A percentile compares a stretch with the other conserved stretches of the same genome.
Conservation (phyloP, 1,140 invertebrate species). For the Neuroterus valhalla region DNA sequence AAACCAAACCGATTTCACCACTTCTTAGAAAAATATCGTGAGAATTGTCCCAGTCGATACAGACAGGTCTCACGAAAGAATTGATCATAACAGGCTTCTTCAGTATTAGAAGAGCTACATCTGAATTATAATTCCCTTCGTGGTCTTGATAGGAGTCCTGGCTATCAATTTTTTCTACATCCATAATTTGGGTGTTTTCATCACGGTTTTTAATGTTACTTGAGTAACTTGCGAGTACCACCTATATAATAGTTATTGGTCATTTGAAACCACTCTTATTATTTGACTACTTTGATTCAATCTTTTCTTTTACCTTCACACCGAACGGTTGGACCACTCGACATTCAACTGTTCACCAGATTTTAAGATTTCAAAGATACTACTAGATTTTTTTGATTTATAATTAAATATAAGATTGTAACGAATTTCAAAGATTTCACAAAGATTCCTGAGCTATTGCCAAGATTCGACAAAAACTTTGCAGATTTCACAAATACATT, state of each 20-base stretch:
- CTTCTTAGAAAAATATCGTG: slow-evolving; percentile 50
- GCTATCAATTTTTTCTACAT: slow-evolving; percentile 60
- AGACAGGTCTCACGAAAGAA: slow-evolving; percentile 63
- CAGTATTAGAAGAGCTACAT: slow-evolving; percentile 70
- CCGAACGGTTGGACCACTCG: too few relatives aligned
- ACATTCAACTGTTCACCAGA: too few relatives aligned
- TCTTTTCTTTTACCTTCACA: too few relatives aligned
- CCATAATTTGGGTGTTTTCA: slow-evolving; percentile 59
- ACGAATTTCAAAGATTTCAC: too few relatives aligned
- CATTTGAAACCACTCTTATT: not conserved
- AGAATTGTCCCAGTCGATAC: slow-evolving; percentile 65
- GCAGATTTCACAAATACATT: too few relatives aligned
- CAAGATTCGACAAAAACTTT: too few relatives aligned
- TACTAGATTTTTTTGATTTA: too few relatives aligned
- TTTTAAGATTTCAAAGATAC: too few relatives aligned
- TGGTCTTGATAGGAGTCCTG: slow-evolving; percentile 69
- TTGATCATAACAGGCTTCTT: slow-evolving; percentile 56
- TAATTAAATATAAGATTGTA: too few relatives aligned
- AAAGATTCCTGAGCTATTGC: too few relatives aligned
- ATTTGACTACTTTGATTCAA: too few relatives aligned
- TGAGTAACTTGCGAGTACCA: slow-evolving; percentile 63
- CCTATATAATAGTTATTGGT: slow-evolving; percentile 36
- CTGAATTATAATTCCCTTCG: slow-evolving; percentile 72
- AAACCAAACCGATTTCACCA: slow-evolving; percentile 57
- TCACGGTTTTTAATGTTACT: slow-evolving; percentile 61